phyloP scores from a whole-genome alignment of 2,113 vertebrate genomes.

The Cathartes aura region DNA sequence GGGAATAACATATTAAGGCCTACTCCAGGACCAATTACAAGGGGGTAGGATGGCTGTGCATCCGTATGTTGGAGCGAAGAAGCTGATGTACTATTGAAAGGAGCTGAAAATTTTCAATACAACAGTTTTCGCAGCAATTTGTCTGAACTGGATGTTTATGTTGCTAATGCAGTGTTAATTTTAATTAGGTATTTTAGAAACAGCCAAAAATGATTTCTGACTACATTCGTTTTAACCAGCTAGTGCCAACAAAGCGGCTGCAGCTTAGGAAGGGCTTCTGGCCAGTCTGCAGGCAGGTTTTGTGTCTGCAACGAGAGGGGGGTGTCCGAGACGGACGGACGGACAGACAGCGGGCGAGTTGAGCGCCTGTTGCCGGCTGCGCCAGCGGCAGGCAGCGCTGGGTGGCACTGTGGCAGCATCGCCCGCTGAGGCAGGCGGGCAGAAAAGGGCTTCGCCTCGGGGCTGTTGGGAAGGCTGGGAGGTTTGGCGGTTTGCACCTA shows the following conservation, averaged over 20 bases:
- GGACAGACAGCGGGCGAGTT: background rate
- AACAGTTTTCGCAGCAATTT: constrained; percentile 42
- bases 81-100: constrained; percentile 32
- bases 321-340: background rate
- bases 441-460: background rate
- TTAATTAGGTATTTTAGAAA: background rate
- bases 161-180: background rate
- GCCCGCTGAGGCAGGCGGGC: background rate
- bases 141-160: constrained; percentile 12
- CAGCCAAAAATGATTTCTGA: background rate
- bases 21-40: constrained; percentile 12
- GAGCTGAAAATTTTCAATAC: constrained; percentile 58
- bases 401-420: background rate
- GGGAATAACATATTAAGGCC: background rate
- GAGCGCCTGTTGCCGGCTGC: background rate
- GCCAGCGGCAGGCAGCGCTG: background rate
- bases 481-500: background rate
- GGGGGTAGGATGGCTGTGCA: background rate
- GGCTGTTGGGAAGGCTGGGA: background rate
- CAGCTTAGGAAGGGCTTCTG: background rate
- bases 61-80: background rate
- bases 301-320: too few species aligned
- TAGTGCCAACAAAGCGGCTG: background rate
- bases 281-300: background rate
- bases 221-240: background rate